Evolutionary conservation across 2,113 vertebrate genomes (phyloP).

Genomic region (Lophochroa leadbeateri): DNA sequence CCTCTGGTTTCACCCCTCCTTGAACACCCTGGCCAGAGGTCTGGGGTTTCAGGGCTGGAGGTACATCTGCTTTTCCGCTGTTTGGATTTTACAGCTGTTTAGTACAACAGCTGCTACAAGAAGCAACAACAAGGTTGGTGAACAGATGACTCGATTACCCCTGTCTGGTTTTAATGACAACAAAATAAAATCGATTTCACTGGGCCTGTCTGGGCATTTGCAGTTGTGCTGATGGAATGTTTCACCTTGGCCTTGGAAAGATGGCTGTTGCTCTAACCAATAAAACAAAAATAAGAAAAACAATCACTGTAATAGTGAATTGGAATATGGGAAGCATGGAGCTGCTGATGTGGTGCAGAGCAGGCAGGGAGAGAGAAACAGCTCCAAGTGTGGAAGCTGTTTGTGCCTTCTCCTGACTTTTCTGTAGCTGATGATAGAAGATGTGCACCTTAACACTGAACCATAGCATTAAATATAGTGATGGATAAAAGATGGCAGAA

Average conservation of each 20-base stretch:
- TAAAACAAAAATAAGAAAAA: slow-evolving; percentile 21
- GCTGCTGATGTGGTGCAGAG: neutral
- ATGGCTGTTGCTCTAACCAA: neutral
- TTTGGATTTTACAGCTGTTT: neutral
- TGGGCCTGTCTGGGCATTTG: neutral
- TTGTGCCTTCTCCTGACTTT: neutral
- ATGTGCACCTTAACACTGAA: neutral
- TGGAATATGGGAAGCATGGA: neutral
- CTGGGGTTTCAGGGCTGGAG: neutral
- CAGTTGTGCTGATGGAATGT: neutral
- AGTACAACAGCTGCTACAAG: neutral
- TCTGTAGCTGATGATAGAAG: neutral
- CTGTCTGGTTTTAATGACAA: slow-evolving; percentile 10
- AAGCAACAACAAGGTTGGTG: neutral
- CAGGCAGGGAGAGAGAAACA: accelerated
- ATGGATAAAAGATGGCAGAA: neutral
- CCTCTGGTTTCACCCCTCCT: neutral
- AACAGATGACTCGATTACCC: neutral
- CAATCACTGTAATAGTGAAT: neutral
- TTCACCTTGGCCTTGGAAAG: slow-evolving; percentile 5
- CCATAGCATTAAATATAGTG: neutral
- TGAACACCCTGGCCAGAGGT: accelerated
- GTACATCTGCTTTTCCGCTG: neutral
- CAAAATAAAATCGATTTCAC: neutral
- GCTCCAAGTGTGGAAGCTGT: neutral